phyloP scores from a whole-genome alignment of 2,888 invertebrate genomes.

The Metalampra italica region DNA sequence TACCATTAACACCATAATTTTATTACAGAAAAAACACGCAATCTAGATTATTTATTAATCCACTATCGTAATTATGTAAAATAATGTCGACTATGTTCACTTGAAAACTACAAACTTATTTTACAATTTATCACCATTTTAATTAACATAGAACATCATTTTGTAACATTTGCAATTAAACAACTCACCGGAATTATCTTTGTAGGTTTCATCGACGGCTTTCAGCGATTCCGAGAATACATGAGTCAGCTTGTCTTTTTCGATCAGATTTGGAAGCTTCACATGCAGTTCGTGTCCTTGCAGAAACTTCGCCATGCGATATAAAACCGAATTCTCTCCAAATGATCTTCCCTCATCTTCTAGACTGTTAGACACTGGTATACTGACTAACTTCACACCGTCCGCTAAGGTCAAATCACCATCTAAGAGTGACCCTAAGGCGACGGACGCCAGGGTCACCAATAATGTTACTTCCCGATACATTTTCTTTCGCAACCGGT shows the following conservation, averaged over 20 bases:
- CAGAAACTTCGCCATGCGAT: constrained; percentile 81
- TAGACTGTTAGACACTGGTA: constrained; percentile 65
- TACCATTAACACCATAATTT: too few relatives aligned
- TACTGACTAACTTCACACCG: constrained; percentile 81
- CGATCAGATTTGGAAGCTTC: constrained; percentile 83
- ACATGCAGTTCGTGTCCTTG: constrained; percentile 86
- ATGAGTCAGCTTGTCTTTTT: constrained; percentile 80
- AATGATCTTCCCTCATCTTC: constrained; percentile 66
- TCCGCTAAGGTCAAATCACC: constrained; percentile 79
- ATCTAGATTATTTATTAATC: not conserved
- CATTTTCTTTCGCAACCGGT: constrained; percentile 52
- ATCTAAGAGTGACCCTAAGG: constrained; percentile 49
- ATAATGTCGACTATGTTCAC: too few relatives aligned
- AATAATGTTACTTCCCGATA: constrained; percentile 40
- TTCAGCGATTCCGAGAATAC: constrained; percentile 75
- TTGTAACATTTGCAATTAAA: not conserved
- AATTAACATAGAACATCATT: too few relatives aligned
- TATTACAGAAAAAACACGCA: not conserved
- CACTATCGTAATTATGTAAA: too few relatives aligned
- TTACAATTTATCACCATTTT: too few relatives aligned
- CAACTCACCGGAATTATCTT: constrained; percentile 73
- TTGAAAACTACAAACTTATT: too few relatives aligned
- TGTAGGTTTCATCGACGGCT: constrained; percentile 63
- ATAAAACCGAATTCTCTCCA: constrained; percentile 76
- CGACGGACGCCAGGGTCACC: constrained; percentile 31